phyloP scores from a whole-genome alignment of 2,113 vertebrate genomes.

The Alethe diademata region DNA sequence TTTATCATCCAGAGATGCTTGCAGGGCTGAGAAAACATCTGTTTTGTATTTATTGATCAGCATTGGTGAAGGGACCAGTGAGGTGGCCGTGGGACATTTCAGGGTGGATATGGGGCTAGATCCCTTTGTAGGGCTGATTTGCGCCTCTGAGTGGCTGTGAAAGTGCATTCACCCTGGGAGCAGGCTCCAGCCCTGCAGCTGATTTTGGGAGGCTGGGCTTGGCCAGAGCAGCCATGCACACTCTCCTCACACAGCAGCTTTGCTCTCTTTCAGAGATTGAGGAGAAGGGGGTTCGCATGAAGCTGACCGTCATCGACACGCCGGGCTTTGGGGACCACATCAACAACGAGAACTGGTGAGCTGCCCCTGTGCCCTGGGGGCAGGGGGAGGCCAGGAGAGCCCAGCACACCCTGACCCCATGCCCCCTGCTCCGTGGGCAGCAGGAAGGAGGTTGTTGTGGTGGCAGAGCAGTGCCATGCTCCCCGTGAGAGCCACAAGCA shows the following conservation, averaged over 20 bases:
- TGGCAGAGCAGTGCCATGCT: neutral
- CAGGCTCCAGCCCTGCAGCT: neutral
- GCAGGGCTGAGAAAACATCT: neutral
- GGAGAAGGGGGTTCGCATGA: slow-evolving; percentile 98
- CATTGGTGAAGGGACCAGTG: neutral
- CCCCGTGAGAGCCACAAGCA: slow-evolving; percentile 1
- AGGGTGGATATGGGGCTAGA: neutral
- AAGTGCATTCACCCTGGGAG: neutral
- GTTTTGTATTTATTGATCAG: neutral
- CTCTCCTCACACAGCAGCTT: rapidly evolving
- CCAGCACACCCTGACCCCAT: neutral
- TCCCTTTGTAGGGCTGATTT: neutral
- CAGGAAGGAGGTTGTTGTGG: neutral
- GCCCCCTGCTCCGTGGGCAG: neutral
- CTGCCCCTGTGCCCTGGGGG: neutral
- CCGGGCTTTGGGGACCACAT: slow-evolving; percentile 98
- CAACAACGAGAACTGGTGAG: slow-evolving; percentile 98
- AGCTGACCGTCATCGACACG: slow-evolving; percentile 95
- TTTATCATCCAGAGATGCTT: neutral
- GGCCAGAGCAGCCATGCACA: rapidly evolving
- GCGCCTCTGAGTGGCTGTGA: neutral
- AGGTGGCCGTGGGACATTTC: neutral
- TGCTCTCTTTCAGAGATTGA: slow-evolving; percentile 84
- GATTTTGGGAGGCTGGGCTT: neutral
- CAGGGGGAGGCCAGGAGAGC: neutral